These are phyloP conservation scores for Doryteuthis pealeii DNA, from an alignment of 1,140 invertebrate genomes.

Conservation along the genomic window DNA sequence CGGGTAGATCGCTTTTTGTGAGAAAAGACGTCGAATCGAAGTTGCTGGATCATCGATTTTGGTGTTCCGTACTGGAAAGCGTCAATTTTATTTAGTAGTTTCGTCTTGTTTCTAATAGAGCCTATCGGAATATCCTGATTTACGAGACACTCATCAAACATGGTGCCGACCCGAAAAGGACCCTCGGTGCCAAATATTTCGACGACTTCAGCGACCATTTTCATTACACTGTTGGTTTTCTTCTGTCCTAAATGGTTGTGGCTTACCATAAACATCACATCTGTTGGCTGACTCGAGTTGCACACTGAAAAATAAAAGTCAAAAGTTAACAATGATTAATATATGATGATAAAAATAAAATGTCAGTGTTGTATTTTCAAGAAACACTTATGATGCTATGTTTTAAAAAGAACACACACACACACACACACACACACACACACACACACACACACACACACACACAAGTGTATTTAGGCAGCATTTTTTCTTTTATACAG, in stretches of 20 bases:
- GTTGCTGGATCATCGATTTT: not conserved
- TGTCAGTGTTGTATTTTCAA: no score
- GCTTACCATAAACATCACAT: not conserved
- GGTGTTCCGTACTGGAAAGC: not conserved
- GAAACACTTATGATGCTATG: no score
- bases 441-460: no score
- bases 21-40: not conserved
- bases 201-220: not conserved
- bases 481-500: no score
- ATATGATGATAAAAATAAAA: no score
- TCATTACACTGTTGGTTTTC: not conserved
- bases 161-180: not conserved
- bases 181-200: not conserved
- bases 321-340: no score
- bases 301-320: not conserved
- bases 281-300: not conserved
- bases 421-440: no score
- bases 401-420: no score
- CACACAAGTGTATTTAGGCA: no score
- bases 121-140: not conserved
- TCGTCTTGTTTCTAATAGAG: not conserved
- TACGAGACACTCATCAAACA: not conserved
- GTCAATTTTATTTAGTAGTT: not conserved
- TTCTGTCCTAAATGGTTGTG: not conserved
- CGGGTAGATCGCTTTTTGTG: not conserved